These are phyloP conservation scores for Oceanodroma tethys DNA, from an alignment of 2,113 vertebrate genomes.

Conservation along the genomic window DNA sequence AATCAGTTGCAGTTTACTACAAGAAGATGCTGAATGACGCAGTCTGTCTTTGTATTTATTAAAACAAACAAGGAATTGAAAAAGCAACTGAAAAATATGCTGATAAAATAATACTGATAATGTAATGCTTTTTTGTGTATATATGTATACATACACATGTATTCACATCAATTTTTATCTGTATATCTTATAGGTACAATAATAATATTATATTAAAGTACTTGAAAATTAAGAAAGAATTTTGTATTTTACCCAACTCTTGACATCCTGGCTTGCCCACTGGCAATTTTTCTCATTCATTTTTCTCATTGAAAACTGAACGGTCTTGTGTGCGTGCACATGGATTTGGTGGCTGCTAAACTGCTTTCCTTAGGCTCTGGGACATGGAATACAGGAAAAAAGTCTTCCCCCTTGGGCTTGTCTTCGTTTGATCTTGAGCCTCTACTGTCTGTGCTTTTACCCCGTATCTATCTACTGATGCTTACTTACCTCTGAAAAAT, in stretches of 20 bases:
- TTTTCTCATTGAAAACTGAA: neutral
- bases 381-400: neutral
- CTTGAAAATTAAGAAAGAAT: neutral
- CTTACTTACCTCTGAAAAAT: neutral
- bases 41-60: neutral
- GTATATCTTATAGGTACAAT: neutral
- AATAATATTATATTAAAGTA: neutral
- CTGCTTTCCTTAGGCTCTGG: neutral
- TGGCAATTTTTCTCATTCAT: too few relatives aligned
- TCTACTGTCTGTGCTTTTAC: neutral
- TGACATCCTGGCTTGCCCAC: neutral
- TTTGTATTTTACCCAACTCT: neutral
- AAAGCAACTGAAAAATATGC: neutral
- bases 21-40: neutral
- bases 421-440: neutral
- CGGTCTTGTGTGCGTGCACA: fast-evolving
- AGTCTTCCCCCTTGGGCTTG: neutral
- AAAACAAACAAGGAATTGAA: neutral
- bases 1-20: neutral
- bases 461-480: neutral
- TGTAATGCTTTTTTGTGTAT: neutral
- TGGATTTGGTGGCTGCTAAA: neutral
- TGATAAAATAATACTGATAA: neutral
- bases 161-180: neutral
- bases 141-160: neutral